Evolutionary conservation across 2,113 vertebrate species (phyloP).

Genomic region (Turnix velox): DNA sequence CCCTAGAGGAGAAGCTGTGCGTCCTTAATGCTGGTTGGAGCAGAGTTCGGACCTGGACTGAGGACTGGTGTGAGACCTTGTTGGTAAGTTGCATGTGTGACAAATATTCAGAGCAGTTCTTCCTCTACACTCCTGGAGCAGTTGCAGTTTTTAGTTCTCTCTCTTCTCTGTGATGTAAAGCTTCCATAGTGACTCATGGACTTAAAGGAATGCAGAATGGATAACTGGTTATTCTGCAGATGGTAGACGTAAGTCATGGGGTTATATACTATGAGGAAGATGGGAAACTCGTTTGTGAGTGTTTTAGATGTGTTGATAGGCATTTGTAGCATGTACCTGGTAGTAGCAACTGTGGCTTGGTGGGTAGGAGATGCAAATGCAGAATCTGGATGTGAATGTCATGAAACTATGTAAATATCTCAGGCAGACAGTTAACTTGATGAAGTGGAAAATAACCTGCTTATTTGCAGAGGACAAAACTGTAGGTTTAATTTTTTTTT

Average conservation of each 20-base stretch:
- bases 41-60: conserved; percentile 83
- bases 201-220: background rate
- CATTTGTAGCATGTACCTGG: background rate
- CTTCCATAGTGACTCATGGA: background rate
- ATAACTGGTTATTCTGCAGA: background rate
- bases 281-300: background rate
- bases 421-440: background rate
- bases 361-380: background rate
- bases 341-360: background rate
- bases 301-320: background rate
- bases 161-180: background rate
- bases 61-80: conserved; percentile 90
- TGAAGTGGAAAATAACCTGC: background rate
- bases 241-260: background rate
- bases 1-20: conserved; percentile 84
- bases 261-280: background rate
- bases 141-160: background rate
- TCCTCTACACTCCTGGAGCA: background rate
- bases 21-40: conserved; percentile 86
- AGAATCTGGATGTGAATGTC: background rate
- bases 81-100: conserved; percentile 71
- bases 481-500: background rate
- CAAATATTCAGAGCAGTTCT: background rate
- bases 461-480: background rate
- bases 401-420: background rate